phyloP scores from a whole-genome alignment of 2,797 vertebrate species.

The Mormyrus proboscirostris region DNA sequence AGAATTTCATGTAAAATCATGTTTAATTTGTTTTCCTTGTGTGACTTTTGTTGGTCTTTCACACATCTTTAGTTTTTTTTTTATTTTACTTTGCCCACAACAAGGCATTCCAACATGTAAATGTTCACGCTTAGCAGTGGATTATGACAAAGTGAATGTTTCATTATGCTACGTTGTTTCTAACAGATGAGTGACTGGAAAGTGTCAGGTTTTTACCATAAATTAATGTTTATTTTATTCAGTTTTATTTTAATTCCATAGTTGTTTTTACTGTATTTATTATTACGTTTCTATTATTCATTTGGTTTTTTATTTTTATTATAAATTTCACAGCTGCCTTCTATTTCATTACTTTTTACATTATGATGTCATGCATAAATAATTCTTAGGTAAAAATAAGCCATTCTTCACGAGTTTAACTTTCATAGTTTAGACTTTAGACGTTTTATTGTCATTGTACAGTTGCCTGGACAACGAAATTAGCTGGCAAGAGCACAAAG shows the following conservation, averaged over 20 bases:
- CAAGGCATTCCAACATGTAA: not conserved
- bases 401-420: not conserved
- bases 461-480: too few relatives aligned
- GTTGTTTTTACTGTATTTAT: not conserved
- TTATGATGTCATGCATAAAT: not conserved
- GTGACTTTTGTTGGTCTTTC: not conserved
- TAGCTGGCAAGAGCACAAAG: too few relatives aligned
- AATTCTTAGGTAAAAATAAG: not conserved
- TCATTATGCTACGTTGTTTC: not conserved
- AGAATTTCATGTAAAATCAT: not conserved
- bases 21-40: not conserved
- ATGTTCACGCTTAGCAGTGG: not conserved
- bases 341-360: not conserved
- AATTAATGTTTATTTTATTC: not conserved
- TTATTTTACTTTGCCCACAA: not conserved
- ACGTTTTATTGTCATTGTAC: too few relatives aligned
- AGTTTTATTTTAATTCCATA: not conserved
- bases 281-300: not conserved
- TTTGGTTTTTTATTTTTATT: not conserved
- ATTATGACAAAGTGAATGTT: not conserved
- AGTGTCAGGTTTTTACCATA: not conserved
- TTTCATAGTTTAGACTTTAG: not conserved
- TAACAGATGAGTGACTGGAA: not conserved
- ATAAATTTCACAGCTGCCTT: not conserved
- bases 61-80: not conserved